phyloP scores from a whole-genome alignment of 1,140 invertebrate species.

The Adelges cooleyi region DNA sequence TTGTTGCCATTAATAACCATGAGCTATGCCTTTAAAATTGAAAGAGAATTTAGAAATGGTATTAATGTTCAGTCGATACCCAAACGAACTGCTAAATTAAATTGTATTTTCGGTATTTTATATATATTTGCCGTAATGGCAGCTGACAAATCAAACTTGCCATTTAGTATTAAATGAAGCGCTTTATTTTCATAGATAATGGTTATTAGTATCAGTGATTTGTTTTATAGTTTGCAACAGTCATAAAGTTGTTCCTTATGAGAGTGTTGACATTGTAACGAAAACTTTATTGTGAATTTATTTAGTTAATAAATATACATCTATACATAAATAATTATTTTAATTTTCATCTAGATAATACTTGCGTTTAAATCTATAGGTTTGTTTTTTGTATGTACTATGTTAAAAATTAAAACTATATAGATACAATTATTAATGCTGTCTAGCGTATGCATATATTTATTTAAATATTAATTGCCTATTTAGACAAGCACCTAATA shows the following conservation, averaged over 20 bases:
- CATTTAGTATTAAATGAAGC: conserved; percentile 31
- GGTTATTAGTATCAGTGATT: conserved; percentile 9
- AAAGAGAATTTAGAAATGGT: conserved; percentile 71
- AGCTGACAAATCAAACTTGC: conserved; percentile 34
- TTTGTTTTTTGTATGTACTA: too few relatives aligned
- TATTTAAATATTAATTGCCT: too few relatives aligned
- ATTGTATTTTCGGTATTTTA: conserved; percentile 80
- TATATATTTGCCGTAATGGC: conserved; percentile 64
- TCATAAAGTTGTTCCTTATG: conserved; percentile 6
- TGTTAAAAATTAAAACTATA: too few relatives aligned
- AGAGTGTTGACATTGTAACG: not conserved
- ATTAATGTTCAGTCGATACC: conserved; percentile 69
- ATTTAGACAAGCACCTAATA: too few relatives aligned
- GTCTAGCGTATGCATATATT: too few relatives aligned
- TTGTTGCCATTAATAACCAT: conserved; percentile 76
- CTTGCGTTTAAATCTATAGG: too few relatives aligned
- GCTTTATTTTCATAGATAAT: not conserved
- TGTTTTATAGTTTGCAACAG: conserved; percentile 9
- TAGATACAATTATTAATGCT: too few relatives aligned
- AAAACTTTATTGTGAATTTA: conserved; percentile 19
- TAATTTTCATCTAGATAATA: too few relatives aligned
- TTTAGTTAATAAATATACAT: not conserved
- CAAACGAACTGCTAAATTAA: conserved; percentile 75
- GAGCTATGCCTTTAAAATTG: conserved; percentile 75
- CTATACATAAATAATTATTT: too few relatives aligned